Evolutionary conservation across 64 coral and sea anemone species (phyloP).

Genomic region (Montipora foliosa): DNA sequence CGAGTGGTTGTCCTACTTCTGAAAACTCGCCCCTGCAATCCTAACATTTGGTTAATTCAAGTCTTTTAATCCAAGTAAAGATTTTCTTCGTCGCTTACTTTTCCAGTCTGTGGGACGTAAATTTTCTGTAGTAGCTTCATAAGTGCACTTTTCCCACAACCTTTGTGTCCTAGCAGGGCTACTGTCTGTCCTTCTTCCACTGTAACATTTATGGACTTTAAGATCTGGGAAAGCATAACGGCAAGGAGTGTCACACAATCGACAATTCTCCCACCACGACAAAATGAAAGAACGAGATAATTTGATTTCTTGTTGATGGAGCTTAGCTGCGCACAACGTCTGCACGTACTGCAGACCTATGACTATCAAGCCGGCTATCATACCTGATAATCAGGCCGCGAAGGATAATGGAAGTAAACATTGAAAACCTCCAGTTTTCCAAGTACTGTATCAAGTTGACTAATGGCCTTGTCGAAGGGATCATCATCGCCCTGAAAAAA

Average conservation of each 20-base stretch:
- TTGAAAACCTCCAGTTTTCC: constrained; percentile 77
- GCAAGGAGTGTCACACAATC: background rate
- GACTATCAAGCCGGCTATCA: background rate
- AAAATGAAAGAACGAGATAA: no score
- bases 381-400: constrained; percentile 89
- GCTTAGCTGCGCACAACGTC: background rate
- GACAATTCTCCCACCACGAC: no score
- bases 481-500: constrained; percentile 55
- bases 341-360: background rate
- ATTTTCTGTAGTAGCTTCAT: constrained; percentile 73
- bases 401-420: constrained; percentile 90
- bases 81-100: constrained; percentile 40
- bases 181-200: constrained; percentile 61
- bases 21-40: background rate
- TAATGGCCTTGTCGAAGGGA: constrained; percentile 63
- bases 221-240: constrained; percentile 40
- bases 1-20: no score
- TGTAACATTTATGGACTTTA: constrained; percentile 79
- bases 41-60: background rate
- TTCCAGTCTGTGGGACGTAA: constrained; percentile 68
- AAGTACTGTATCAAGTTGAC: constrained; percentile 70
- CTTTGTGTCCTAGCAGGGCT: constrained; percentile 66
- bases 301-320: no score
- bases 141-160: constrained; percentile 60
- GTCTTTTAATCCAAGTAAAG: background rate